Conservation (phyloP, 2,888 invertebrate genomes). For the Eilema sororculum region DNA sequence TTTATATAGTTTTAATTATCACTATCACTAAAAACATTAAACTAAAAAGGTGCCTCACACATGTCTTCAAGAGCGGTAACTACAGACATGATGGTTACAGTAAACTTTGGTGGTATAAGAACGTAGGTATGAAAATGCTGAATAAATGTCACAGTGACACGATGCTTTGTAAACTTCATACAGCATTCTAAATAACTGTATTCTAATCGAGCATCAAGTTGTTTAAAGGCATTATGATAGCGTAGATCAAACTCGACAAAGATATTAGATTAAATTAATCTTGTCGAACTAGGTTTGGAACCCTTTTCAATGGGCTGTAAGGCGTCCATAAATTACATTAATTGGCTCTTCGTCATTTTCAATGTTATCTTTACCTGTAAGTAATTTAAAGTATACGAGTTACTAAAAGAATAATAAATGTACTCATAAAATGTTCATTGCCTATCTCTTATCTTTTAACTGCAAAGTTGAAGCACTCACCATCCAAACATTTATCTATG, state of each 20-base stretch:
- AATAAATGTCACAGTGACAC: too few relatives aligned
- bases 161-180: too few relatives aligned
- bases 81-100: background rate
- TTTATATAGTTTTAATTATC: conserved; percentile 11
- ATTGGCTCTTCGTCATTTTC: background rate
- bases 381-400: background rate
- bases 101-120: background rate
- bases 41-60: background rate
- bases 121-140: too few relatives aligned
- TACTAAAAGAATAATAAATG: background rate
- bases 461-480: background rate
- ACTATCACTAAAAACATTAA: background rate
- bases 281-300: background rate
- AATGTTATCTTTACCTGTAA: background rate
- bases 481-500: background rate
- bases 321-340: background rate
- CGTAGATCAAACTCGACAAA: background rate
- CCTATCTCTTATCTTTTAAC: background rate
- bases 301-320: background rate
- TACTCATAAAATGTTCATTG: background rate
- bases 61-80: background rate
- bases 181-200: too few relatives aligned
- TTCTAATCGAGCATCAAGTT: too few relatives aligned
- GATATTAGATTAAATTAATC: background rate
- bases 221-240: background rate